Evolutionary conservation across 1,140 invertebrate genomes (phyloP), one percentile per base, ranked within the genome.

Genomic region (Eupristina koningsbergeri): DNA sequence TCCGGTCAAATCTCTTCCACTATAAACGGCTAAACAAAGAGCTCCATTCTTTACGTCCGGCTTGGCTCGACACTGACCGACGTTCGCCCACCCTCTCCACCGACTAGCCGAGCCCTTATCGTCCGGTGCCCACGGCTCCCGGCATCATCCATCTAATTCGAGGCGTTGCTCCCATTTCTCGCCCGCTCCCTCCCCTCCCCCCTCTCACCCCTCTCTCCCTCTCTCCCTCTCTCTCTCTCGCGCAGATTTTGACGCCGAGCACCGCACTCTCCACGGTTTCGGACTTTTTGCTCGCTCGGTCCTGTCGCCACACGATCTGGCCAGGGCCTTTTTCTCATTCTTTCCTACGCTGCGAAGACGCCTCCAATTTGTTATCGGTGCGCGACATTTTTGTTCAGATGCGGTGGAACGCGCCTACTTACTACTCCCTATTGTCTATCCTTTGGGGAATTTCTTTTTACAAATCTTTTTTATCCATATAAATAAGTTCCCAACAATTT

Each of bases 21-120:
- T 90, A 91, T 93, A 93, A 93, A 93, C 92, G 91, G 91, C 92
- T 92, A 93, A 93, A 93, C 92, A 93, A 92, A 93, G 91, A 93
- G 89, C 88, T 92, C 89, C 87, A 92, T 92, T 92, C 91, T 92
- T 93, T 88, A 88, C 89, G 86, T 86, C 61, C 78, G 78, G 82
- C 81, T 69, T 71, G 39, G 3, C n/a, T 34, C 34, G 64, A 83
- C 63, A 83, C 74, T 76, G 82, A 80, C 76, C 87, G 86, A 78
- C 83, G 58, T 69, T 77, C 58, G 69, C 80, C 34, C 84, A 17
- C 53, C 53, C 53, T 26, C 39, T 41, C 19, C 11, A 71, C 0
- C 67, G 39, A 6, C 39, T 19, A n/a, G 26, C 67, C 22, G 36
- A n/a, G 47, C 67, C 73, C 63, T 83, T 84, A 84, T 84, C 83